phyloP scores from a whole-genome alignment of 2,888 invertebrate species.

The Netelia virgata region DNA sequence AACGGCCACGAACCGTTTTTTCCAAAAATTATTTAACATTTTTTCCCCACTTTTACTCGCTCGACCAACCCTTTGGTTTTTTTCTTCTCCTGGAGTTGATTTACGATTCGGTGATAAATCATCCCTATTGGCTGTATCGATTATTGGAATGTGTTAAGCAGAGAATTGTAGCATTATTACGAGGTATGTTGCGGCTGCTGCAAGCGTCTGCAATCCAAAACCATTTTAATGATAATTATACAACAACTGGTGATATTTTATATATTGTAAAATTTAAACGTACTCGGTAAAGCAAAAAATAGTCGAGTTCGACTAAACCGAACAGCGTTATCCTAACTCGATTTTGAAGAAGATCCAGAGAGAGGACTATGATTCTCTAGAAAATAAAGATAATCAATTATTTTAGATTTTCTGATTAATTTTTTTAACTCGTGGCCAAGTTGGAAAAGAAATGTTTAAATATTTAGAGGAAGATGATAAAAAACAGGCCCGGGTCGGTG shows the following conservation, averaged over 20 bases:
- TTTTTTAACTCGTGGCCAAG: too few relatives aligned
- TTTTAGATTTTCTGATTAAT: too few relatives aligned
- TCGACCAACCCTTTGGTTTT: neutral
- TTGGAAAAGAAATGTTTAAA: too few relatives aligned
- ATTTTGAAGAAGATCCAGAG: slow-evolving; percentile 24
- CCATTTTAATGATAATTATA: neutral
- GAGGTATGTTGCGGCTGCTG: slow-evolving; percentile 18
- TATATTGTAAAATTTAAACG: neutral
- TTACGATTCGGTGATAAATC: too few relatives aligned
- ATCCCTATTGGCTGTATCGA: neutral
- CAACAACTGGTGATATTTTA: neutral
- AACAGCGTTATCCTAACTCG: slow-evolving; percentile 23
- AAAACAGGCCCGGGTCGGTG: neutral
- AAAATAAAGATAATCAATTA: neutral
- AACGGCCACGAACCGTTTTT: too few relatives aligned
- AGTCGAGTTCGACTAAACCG: slow-evolving; percentile 13
- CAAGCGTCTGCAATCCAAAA: neutral
- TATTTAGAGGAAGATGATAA: too few relatives aligned
- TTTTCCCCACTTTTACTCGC: too few relatives aligned
- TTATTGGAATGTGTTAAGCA: slow-evolving; percentile 1
- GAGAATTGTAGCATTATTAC: slow-evolving; percentile 48
- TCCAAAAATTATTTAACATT: too few relatives aligned
- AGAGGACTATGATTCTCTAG: slow-evolving; percentile 12
- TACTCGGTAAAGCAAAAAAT: slow-evolving; percentile 17
- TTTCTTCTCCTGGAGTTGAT: too few relatives aligned